Base-by-base conservation (phyloP, 2,888 invertebrate species). In the Agrochola lota region DNA sequence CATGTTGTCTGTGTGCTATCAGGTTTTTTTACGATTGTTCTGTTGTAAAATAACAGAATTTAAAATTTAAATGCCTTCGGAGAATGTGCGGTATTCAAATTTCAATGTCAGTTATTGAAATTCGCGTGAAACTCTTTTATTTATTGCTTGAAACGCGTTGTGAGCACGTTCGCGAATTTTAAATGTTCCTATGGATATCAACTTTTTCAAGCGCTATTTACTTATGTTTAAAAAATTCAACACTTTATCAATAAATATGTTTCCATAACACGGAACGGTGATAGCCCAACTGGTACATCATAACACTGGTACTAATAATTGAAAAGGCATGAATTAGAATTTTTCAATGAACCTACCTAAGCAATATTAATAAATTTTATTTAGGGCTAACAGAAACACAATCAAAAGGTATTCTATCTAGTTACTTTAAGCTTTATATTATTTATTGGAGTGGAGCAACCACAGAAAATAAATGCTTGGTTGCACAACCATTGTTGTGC, bases 1-100 rank as follows among this genome's bases (percentile, higher is more conserved):
- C 55, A 64, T 67, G 79, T 35, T 62, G 69, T 55, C 66, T 63
- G 59, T 59, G 60, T 57, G 57, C 60, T 71, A 67, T 72, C 55
- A 71, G 23, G 1, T n/a, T 35, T 67, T 80, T 80, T 71, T 59
- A 64, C 60, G 17, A 57, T 35, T 71, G 55, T 70, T 71, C 74
- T 49, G 66, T 70, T 74, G 66, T 74, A 80, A 74, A 76, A 76
- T 67, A 74, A 55, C 75, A 64, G 60, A 74, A 85, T 77, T 74
- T 74, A 69, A 78, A 85, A 59, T 77, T 72, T 35, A 70, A 77
- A 71, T 78, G 20, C 20, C 11, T 49, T n/a, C 30, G 30, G 46
- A 35, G 35, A 40, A 55, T 67, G 46, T 30, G 35, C 15, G 26
- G 52, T 60, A 71, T 81, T 85, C 70, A 67, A 71, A 74, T 74